Evolutionary conservation across 2,888 invertebrate species (phyloP), one percentile per base, ranked within the genome.

Genomic region (Strigamia crassipes): DNA sequence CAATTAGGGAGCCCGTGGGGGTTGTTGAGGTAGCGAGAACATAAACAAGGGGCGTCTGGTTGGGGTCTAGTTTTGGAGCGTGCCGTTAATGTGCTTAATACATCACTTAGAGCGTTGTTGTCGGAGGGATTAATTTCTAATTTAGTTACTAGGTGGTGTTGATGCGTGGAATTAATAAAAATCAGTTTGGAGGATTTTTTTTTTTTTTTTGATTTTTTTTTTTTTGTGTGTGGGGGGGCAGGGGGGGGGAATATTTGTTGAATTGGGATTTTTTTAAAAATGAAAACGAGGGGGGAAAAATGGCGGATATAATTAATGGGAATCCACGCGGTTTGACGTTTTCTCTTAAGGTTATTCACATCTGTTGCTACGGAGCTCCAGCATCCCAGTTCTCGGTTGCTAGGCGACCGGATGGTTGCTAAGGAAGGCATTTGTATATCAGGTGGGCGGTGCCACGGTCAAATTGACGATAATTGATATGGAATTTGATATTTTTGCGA

Each of bases 301-400:
- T 6, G 8, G 15, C 1, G 12, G 46, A 6, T 8, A 13, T 27
- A 27, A 73, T 73, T 21, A 56, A 73, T 73, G 27, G 73, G 73
- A 73, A 27, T 73, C 73, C 73, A 15, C 31, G 73, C 73, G 6
- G 23, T 73, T 31, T 10, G 73, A 13, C 73, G 31, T 56, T 56
- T 51, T 73, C 73, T 73, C 73, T 73, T 13, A 73, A 66, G 73
- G 73, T 73, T 73, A 73, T 73, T 73, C 73, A 73, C 73, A 73
- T 73, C 73, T 73, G 73, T 73, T 73, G 73, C 73, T 73, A 73
- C 73, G 73, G 73, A 27, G 73, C n/a, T 27, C 56, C 73, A 73
- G 73, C 73, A 73, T 73, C 73, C 73, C 73, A 73, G 27, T 27
- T 73, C 31, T 73, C 73, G 73, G 73, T 73, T 73, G 73, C 73